Conservation (phyloP, 2,888 invertebrate species). For the Melanostoma mellinum region DNA sequence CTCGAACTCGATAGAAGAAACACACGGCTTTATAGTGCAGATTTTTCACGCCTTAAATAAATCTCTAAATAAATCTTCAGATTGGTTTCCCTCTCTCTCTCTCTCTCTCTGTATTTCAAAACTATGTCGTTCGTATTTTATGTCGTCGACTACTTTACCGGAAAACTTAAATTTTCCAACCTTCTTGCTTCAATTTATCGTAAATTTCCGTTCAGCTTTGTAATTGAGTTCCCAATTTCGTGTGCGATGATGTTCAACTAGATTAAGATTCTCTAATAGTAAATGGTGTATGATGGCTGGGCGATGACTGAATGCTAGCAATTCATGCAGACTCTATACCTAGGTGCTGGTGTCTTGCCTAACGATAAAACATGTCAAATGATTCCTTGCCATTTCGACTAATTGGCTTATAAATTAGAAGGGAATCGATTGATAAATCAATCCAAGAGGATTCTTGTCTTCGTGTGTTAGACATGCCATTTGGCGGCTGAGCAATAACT, state of each 20-base stretch:
- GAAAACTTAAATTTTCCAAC: slow-evolving; percentile 67
- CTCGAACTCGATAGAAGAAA: slow-evolving; percentile 13
- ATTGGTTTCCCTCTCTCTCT: slow-evolving; percentile 26
- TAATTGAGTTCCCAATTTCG: slow-evolving; percentile 79
- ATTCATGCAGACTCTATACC: slow-evolving; percentile 47
- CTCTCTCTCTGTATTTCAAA: not conserved
- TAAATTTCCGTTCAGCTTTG: slow-evolving; percentile 81
- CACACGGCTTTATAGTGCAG: slow-evolving; percentile 23
- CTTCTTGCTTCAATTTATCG: slow-evolving; percentile 68
- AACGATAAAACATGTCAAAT: slow-evolving; percentile 28
- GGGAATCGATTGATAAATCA: slow-evolving; percentile 73
- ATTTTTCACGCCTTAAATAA: slow-evolving; percentile 46
- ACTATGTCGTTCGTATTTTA: too few relatives aligned
- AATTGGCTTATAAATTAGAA: slow-evolving; percentile 73
- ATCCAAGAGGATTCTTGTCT: slow-evolving; percentile 37
- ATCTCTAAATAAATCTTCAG: slow-evolving; percentile 14
- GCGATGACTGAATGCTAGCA: slow-evolving; percentile 69
- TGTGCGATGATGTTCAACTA: slow-evolving; percentile 69
- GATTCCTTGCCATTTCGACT: slow-evolving; percentile 62
- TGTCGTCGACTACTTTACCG: slow-evolving; percentile 22
- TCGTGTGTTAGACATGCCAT: slow-evolving; percentile 16
- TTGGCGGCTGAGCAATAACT: slow-evolving; percentile 57
- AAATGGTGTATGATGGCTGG: slow-evolving; percentile 45
- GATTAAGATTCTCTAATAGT: slow-evolving; percentile 62
- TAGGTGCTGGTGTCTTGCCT: not conserved